Percentiles rank a stretch among this genome's conserved stretches.
Conservation (phyloP, 2,888 invertebrate species). For the Acanthoscelides obtectus region DNA sequence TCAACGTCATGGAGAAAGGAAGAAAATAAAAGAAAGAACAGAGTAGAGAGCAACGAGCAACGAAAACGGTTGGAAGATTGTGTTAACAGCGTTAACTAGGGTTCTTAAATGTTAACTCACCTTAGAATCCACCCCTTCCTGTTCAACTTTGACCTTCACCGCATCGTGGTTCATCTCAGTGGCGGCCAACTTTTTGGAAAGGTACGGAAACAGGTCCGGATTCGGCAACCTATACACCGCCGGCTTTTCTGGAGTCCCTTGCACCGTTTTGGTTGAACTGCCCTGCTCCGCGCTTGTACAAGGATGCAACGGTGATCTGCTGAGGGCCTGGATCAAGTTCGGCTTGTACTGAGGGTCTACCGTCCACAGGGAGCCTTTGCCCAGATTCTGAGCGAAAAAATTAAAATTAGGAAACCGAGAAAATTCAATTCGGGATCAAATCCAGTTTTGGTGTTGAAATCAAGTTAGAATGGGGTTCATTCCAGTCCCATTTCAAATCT, state of each 20-base stretch:
- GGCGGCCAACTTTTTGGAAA: conserved; percentile 66
- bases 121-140: background rate
- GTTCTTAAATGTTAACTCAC: conserved; percentile 43
- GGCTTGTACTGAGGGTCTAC: conserved; percentile 90
- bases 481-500: no score
- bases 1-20: no score
- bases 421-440: no score
- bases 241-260: background rate
- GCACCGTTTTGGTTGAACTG: conserved; percentile 26
- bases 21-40: no score
- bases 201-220: conserved; percentile 77
- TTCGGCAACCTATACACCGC: conserved; percentile 55
- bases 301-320: conserved; percentile 80
- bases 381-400: conserved; percentile 65
- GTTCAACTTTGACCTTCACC: background rate
- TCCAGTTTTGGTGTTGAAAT: no score
- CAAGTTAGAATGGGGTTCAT: background rate
- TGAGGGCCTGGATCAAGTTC: conserved; percentile 82
- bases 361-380: conserved; percentile 94
- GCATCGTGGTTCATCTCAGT: conserved; percentile 34
- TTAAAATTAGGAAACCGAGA: conserved; percentile 8
- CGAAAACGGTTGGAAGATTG: no score
- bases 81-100: no score
- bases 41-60: no score
- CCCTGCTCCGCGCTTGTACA: conserved; percentile 52